Percentiles rank a stretch among this genome's conserved stretches.
These are phyloP conservation scores for Proterorhinus semilunaris DNA, from an alignment of 2,113 vertebrate species.

Conservation along the genomic window DNA sequence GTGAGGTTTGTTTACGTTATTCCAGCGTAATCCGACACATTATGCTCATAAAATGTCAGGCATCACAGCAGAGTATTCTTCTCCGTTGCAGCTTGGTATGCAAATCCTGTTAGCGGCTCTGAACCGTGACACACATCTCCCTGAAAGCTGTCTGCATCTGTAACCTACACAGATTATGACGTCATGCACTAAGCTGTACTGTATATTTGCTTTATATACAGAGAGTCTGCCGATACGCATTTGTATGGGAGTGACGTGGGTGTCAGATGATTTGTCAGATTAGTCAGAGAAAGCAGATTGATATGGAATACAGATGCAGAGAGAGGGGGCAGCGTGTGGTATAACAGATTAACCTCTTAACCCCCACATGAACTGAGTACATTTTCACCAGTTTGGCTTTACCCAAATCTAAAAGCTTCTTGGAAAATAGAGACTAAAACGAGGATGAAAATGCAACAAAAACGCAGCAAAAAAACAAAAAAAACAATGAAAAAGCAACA, in stretches of 20 bases:
- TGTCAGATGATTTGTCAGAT: background rate
- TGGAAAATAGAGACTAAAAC: too few relatives aligned
- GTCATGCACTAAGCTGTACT: background rate
- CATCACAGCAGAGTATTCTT: background rate
- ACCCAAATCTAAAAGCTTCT: too few relatives aligned
- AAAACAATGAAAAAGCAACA: too few relatives aligned
- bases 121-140: constrained; percentile 4
- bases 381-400: too few relatives aligned
- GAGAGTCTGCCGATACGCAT: background rate
- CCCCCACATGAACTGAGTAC: too few relatives aligned
- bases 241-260: background rate
- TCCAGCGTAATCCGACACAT: background rate
- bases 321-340: background rate
- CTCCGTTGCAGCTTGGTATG: constrained; percentile 3
- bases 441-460: too few relatives aligned
- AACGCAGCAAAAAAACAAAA: too few relatives aligned
- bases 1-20: background rate
- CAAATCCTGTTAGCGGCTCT: background rate
- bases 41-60: background rate
- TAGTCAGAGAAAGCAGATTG: too few relatives aligned
- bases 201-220: background rate
- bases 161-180: background rate
- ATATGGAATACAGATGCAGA: background rate
- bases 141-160: constrained; percentile 4
- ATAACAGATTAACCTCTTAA: too few relatives aligned